These are phyloP conservation scores for Trachemys scripta DNA, from an alignment of 2,113 vertebrate species.

Conservation along the genomic window DNA sequence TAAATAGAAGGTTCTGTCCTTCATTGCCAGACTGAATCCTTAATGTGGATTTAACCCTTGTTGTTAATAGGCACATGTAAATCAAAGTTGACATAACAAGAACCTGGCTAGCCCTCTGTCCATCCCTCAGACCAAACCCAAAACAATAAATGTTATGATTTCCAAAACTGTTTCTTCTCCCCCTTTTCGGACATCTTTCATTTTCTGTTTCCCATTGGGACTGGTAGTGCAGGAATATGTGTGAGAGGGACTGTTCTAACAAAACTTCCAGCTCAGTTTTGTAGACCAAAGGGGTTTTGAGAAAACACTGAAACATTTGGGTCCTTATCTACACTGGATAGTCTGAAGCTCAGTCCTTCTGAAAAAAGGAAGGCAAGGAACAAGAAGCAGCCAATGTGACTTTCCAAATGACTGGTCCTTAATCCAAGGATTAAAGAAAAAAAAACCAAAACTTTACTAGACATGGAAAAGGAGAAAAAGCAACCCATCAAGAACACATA, in stretches of 20 bases:
- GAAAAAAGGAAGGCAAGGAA: neutral
- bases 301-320: neutral
- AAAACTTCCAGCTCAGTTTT: neutral
- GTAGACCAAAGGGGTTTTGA: neutral
- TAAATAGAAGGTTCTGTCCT: conserved; percentile 59
- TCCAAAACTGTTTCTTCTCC: neutral
- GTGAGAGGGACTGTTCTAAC: neutral
- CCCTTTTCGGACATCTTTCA: neutral
- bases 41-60: conserved; percentile 21
- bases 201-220: neutral
- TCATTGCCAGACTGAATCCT: conserved; percentile 54
- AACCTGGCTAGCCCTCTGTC: neutral
- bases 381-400: neutral
- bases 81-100: conserved; percentile 31
- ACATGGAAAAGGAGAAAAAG: neutral
- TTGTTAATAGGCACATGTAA: conserved; percentile 44
- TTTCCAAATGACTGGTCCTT: neutral
- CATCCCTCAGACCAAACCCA: conserved; percentile 1
- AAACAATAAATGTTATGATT: neutral
- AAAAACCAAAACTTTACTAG: neutral
- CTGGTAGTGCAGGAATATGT: neutral
- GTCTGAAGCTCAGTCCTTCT: neutral
- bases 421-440: neutral
- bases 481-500: neutral
- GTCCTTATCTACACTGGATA: neutral